A percentile compares a stretch with the other conserved stretches of the same genome.
Evolutionary conservation across 2,888 invertebrate genomes (phyloP).

Genomic region (Schizaphis graminum): DNA sequence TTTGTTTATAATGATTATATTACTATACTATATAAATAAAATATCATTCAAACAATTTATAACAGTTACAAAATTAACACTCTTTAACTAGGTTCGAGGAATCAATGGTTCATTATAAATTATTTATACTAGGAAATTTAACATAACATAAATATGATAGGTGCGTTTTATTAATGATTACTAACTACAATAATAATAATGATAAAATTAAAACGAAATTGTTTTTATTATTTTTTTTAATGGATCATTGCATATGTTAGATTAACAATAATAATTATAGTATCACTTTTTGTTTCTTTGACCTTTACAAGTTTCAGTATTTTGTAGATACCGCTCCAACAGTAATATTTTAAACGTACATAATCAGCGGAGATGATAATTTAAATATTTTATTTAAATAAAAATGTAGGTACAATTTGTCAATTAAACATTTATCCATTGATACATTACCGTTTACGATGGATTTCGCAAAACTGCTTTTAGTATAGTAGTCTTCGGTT

Average conservation of each 20-base stretch:
- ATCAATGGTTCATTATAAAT: not conserved
- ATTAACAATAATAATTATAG: not conserved
- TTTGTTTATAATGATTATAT: not conserved
- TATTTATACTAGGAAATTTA: not conserved
- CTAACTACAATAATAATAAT: not conserved
- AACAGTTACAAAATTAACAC: not conserved
- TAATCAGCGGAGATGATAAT: not conserved
- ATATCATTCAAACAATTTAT: not conserved
- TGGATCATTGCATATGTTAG: not conserved
- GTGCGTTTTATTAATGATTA: not conserved
- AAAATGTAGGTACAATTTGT: not conserved
- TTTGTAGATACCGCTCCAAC: not conserved
- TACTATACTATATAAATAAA: not conserved
- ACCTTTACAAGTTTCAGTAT: constrained; percentile 4
- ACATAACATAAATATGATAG: not conserved
- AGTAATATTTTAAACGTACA: not conserved
- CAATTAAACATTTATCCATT: not conserved
- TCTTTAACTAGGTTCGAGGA: not conserved
- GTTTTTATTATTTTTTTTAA: not conserved
- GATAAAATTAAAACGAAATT: not conserved
- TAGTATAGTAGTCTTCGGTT: not conserved
- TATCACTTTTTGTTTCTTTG: constrained; percentile 15
- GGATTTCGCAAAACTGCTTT: not conserved
- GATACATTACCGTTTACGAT: not conserved
- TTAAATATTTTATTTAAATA: not conserved